Base-by-base conservation (phyloP, 2,888 invertebrate species). In the Netelia fuscicornis region DNA sequence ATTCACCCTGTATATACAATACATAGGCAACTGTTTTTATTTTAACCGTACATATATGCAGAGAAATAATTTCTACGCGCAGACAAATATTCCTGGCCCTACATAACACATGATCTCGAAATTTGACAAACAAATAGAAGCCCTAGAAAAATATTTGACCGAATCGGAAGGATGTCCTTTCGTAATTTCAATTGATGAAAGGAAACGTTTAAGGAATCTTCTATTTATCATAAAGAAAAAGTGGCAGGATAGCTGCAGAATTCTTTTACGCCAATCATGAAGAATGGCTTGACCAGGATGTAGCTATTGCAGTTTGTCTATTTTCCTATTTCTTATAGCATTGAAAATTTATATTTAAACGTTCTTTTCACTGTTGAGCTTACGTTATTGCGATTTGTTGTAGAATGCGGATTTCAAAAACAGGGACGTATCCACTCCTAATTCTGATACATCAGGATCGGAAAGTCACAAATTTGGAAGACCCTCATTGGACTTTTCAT, bases 351-450 rank as follows among this genome's bases (percentile, higher is more conserved):
- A 52, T 8, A 70, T 70, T 52, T 30, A 30, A 70, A 70, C 70
- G 23, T 70, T 70, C 52, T 60, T 70, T 56, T 48, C 52, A 70
- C 70, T 52, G 23, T 70, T 3, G 37, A 70, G 52, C 70, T 54
- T 54, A 70, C 70, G 70, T 70, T 70, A 70, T 52, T 70, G 30
- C 70, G 70, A 52, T 70, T 70, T 70, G 48, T 70, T 71, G 52
- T 37, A 58, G 42, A 54, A 71, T 71, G 71, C 13, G 23, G 56
- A 71, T 71, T 71, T 71, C 54, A 71, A 71, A 54, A 71, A 71
- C 30, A 71, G 23, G 17, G 30, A 54, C 30, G 56, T n/a, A 71
- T n/a, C 70, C 20, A 52, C 70, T 70, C 70, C 52, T 48, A 70
- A 48, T 44, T 70, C 48, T 70, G 20, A 48, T 25, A 25, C 70